Evolutionary conservation across 2,888 invertebrate genomes (phyloP).

Genomic region (Nowickia ferox): DNA sequence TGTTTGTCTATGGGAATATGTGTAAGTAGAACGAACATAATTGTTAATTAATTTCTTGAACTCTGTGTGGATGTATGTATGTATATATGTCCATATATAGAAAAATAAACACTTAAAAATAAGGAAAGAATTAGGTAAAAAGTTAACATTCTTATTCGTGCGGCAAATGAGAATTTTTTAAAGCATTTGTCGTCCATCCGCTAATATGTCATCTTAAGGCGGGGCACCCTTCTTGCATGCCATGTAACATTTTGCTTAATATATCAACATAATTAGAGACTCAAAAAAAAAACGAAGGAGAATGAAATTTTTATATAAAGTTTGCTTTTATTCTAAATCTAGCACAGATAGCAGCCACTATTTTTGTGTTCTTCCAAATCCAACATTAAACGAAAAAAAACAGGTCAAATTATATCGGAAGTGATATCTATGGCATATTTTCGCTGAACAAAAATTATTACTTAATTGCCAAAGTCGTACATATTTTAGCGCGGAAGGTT

Average conservation of each 20-base stretch:
- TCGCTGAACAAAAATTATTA: too few relatives aligned
- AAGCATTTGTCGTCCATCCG: slow-evolving; percentile 9
- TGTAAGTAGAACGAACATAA: slow-evolving; percentile 53
- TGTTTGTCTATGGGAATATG: slow-evolving; percentile 31
- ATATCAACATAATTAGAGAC: slow-evolving; percentile 52
- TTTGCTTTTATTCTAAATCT: too few relatives aligned
- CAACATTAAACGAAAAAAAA: too few relatives aligned
- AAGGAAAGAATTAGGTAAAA: slow-evolving; percentile 16
- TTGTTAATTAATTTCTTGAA: slow-evolving; percentile 58
- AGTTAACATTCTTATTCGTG: neutral
- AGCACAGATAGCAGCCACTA: neutral
- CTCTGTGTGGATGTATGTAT: neutral
- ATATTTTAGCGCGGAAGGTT: too few relatives aligned
- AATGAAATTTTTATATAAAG: too few relatives aligned
- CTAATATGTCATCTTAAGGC: slow-evolving; percentile 6
- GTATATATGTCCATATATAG: neutral
- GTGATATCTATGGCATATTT: too few relatives aligned
- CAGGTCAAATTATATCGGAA: too few relatives aligned
- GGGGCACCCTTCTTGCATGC: slow-evolving; percentile 38
- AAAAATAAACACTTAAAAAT: neutral
- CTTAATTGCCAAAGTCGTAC: too few relatives aligned
- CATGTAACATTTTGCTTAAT: slow-evolving; percentile 56
- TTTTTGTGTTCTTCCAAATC: neutral
- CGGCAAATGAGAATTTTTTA: slow-evolving; percentile 2
- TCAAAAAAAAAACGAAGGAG: neutral